Base-by-base conservation (phyloP, 2,797 vertebrate species). In the Coilia nasus region DNA sequence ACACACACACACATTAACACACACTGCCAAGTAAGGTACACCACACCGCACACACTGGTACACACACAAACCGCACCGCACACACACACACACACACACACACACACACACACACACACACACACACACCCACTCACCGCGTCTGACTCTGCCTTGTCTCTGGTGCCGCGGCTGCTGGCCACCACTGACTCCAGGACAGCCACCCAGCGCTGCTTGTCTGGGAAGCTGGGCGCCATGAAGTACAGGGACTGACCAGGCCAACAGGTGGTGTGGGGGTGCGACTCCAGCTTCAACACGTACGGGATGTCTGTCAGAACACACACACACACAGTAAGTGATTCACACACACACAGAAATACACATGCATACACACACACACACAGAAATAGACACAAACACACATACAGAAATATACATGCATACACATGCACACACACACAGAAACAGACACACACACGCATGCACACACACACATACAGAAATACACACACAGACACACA, bases 181-280 rank as follows among this genome's bases (percentile, higher is more conserved):
- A 99, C 97, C 86, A 98, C 96, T 2, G 98, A 97, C 91, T 99
- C 98, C 94, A 99, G 95, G 90, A 98, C 96, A 41, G 95, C 96
- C 94, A 99, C 98, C 98, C 98, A 99, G 91, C 98, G 98, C 94
- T 99, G 98, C 88, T 99, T 99, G 93, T 99, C 98, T 0, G 98
- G 97, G 92, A 99, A 99, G 92, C 97, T 97, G 92, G 97, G 97
- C 84, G 97, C 97, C 93, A 99, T 95, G 93, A 99, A 96, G 95
- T 98, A 99, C 88, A 99, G 93, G 14, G 96, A 95, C 94, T 98
- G 97, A 84, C 97, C 97, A 2, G 98, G 97, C 98, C 98, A 99
- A 93, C 98, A 98, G 84, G 98, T 96, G 83, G 97, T 93, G 85
- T 98, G 97, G 11, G 97, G 97, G 86, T 97, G 96, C 50, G 97